Base-by-base conservation (phyloP, 2,888 invertebrate genomes). In the Lasioglossum zephyrum region DNA sequence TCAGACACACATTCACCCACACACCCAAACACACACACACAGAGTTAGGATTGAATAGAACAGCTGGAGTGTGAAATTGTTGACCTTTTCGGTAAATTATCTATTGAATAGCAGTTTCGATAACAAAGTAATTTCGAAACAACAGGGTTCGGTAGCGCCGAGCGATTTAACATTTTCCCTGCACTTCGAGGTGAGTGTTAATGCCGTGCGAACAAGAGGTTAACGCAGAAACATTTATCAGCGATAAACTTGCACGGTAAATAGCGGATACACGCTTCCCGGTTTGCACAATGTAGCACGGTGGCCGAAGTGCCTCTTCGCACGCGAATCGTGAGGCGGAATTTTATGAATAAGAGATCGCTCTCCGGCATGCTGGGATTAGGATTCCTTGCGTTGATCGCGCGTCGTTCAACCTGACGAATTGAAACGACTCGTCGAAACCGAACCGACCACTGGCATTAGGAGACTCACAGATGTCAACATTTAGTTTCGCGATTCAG, bases 181-280 rank as follows among this genome's bases (percentile, higher is more conserved):
- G n/a, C 70, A 26, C 47, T 47, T 73, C 73, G 63, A 16, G 63
- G 63, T 6, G 63, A 31, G 63, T 18, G 63, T 63, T 63, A 36
- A 63, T 63, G 63, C 63, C 63, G 79, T 83, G 76, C 66, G 73
- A 78, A 79, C 60, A 79, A 78, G 78, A 36, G 47, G 39, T 73
- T 73, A 49, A 9, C 18, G 53, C 44, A 47, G 70, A 63, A 63
- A 47, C 47, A 57, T 36, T 53, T 70, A 77, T 77, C 77, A 53
- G 53, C 63, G 41, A 1, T 85, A 77, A 80, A 85, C 80, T 84
- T 80, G 84, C 60, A 76, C 76, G 76, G 26, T 44, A 26, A 57
- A 73, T 69, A 41, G 73, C 57, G 73, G 49, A 18, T n/a, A 31
- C 44, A 57, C 41, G 69, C 11, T 39, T 39, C 36, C 53, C 53